These are phyloP conservation scores for Agrochola lota DNA, from an alignment of 2,888 invertebrate genomes.

Conservation along the genomic window DNA sequence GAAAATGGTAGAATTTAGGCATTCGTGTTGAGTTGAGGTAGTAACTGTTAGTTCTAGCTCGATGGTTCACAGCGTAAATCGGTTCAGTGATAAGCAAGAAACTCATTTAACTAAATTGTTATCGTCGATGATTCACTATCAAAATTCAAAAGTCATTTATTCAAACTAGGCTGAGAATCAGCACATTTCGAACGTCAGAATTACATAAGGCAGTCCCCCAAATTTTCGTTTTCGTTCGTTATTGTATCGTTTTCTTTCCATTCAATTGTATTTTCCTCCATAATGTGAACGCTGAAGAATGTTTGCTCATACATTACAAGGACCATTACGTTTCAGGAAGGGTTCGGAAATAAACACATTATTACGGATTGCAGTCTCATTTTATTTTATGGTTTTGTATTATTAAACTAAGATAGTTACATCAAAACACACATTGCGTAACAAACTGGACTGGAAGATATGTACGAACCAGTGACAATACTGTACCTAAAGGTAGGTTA, in stretches of 20 bases:
- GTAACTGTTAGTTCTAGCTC: constrained; percentile 40
- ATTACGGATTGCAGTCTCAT: constrained; percentile 87
- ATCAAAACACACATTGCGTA: constrained; percentile 88
- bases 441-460: constrained; percentile 88
- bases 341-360: constrained; percentile 69
- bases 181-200: no score
- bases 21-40: constrained; percentile 56
- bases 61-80: constrained; percentile 28
- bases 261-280: constrained; percentile 16
- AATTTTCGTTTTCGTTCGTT: no score
- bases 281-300: constrained; percentile 26
- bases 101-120: constrained; percentile 40
- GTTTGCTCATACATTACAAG: constrained; percentile 38
- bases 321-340: constrained; percentile 26
- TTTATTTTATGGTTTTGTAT: constrained; percentile 85
- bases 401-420: constrained; percentile 87
- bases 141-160: no score
- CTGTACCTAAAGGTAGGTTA: constrained; percentile 75
- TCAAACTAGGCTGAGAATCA: no score
- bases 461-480: constrained; percentile 82
- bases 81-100: constrained; percentile 38
- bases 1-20: constrained; percentile 65
- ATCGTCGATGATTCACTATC: constrained; percentile 16
- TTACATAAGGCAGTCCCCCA: no score
- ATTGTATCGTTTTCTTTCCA: constrained; percentile 23